phyloP scores from a whole-genome alignment of 2,113 vertebrate genomes.

The Struthidea cinerea region DNA sequence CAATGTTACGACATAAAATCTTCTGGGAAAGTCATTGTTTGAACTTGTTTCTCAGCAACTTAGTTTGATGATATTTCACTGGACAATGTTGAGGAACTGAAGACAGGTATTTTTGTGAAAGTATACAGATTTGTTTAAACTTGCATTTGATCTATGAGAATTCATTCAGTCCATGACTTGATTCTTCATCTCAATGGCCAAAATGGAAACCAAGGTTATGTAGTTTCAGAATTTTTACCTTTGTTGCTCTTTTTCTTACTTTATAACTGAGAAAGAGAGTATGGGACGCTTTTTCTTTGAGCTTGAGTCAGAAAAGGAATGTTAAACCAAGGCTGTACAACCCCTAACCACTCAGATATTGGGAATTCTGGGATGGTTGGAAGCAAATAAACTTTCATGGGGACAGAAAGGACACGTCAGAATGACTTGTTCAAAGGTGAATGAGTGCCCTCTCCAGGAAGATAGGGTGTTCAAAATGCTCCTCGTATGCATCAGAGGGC shows the following conservation, averaged over 20 bases:
- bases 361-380: neutral
- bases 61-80: neutral
- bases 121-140: neutral
- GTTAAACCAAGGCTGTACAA: neutral
- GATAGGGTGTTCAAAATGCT: neutral
- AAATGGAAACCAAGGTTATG: neutral
- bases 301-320: neutral
- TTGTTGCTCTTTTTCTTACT: neutral
- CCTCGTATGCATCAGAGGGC: neutral
- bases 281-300: neutral
- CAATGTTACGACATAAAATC: neutral
- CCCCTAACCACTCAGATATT: neutral
- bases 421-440: conserved; percentile 16
- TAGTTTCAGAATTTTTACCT: neutral
- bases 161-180: neutral
- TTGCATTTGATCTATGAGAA: neutral
- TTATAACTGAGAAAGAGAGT: neutral
- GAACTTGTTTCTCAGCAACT: neutral
- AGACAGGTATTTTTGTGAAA: neutral
- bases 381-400: neutral
- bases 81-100: neutral
- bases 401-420: neutral
- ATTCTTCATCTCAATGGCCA: neutral
- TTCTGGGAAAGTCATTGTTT: neutral
- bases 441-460: conserved; percentile 53